A percentile compares a stretch with the other conserved stretches of the same genome.
These are phyloP conservation scores for Sander lucioperca DNA, from an alignment of 2,113 vertebrate species.

Conservation along the genomic window DNA sequence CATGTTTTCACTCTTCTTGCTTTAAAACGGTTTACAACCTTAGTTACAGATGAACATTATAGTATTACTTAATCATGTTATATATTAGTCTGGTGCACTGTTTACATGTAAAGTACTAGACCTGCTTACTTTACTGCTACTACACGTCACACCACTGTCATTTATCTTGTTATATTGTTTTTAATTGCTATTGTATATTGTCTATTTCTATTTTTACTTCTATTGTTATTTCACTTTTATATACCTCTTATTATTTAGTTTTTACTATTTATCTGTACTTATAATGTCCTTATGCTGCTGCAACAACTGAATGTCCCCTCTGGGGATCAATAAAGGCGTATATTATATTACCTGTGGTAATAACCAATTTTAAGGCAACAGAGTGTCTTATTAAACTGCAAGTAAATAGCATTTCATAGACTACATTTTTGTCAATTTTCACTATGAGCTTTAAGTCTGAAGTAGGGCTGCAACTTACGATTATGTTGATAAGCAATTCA, in stretches of 20 bases:
- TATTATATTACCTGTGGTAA: background rate
- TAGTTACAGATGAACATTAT: background rate
- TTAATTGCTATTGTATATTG: background rate
- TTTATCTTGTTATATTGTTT: background rate
- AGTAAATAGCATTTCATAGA: background rate
- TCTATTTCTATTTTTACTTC: background rate
- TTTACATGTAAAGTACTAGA: background rate
- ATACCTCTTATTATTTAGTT: background rate
- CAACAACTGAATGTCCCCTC: background rate
- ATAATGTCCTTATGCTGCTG: background rate
- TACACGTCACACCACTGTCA: background rate
- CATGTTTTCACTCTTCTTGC: background rate
- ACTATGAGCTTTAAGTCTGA: background rate
- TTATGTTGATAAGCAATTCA: background rate
- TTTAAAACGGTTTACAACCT: background rate
- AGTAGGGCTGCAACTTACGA: background rate
- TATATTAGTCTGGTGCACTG: background rate
- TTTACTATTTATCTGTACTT: no score
- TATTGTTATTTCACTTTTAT: background rate
- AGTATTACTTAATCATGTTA: background rate
- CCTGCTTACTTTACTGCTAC: background rate
- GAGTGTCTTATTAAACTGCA: background rate
- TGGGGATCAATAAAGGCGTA: background rate
- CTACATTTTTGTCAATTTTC: no score
- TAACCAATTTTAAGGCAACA: background rate